These are phyloP conservation scores for Anastrepha obliqua DNA, from an alignment of 1,140 invertebrate genomes.

Conservation along the genomic window DNA sequence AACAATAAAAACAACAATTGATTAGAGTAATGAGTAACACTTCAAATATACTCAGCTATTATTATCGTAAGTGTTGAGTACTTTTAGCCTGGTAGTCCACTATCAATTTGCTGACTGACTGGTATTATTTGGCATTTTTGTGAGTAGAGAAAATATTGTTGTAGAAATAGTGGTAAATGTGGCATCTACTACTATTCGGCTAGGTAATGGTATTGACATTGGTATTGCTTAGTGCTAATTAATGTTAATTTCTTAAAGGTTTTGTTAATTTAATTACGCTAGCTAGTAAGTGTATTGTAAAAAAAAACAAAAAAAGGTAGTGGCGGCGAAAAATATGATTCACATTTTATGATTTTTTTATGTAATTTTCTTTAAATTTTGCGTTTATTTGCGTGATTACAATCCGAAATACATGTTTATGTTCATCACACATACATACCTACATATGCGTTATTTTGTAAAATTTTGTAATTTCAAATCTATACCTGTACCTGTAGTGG, in stretches of 20 bases:
- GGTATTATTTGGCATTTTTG: not conserved
- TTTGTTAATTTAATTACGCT: not conserved
- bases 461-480: not conserved
- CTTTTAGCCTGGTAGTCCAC: conserved; percentile 15
- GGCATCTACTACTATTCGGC: not conserved
- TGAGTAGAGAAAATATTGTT: not conserved
- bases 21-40: not conserved
- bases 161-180: not conserved
- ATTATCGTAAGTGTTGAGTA: not conserved
- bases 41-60: not conserved
- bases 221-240: conserved; percentile 1
- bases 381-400: not conserved
- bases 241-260: not conserved
- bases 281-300: not conserved
- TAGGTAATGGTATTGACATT: not conserved
- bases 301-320: not conserved
- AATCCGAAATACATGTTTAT: not conserved
- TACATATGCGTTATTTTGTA: not conserved
- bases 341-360: conserved; percentile 1
- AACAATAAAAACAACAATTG: not conserved
- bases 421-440: not conserved
- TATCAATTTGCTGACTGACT: not conserved
- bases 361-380: not conserved
- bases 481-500: conserved; percentile 21
- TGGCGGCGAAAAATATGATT: not conserved